Evolutionary conservation across 2,113 vertebrate species (phyloP).

Genomic region (Macrotus californicus): DNA sequence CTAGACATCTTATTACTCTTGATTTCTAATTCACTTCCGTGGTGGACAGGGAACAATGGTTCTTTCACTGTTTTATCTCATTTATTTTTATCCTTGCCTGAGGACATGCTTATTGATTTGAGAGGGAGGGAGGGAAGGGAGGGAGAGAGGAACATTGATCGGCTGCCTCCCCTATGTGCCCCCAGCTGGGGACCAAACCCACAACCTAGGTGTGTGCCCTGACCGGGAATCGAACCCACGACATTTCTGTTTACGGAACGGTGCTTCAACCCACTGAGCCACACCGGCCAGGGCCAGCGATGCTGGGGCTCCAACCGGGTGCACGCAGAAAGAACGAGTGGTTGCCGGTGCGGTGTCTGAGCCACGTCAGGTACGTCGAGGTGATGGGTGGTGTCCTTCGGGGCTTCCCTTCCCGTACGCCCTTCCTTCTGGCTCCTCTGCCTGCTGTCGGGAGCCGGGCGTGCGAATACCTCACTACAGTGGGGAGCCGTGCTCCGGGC

Average conservation of each 20-base stretch:
- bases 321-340: rapidly evolving
- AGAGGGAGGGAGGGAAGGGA: too few relatives aligned
- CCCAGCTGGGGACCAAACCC: too few relatives aligned
- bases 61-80: neutral
- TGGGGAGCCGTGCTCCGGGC: neutral
- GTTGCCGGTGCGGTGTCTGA: neutral
- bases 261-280: too few relatives aligned
- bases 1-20: neutral
- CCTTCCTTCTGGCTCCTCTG: neutral
- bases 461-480: rapidly evolving
- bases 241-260: too few relatives aligned
- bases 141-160: too few relatives aligned
- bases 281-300: neutral
- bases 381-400: neutral
- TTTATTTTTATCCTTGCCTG: too few relatives aligned
- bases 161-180: too few relatives aligned
- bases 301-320: rapidly evolving
- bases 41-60: neutral
- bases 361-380: rapidly evolving
- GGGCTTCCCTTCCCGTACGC: neutral
- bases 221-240: too few relatives aligned
- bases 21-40: neutral
- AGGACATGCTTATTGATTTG: too few relatives aligned
- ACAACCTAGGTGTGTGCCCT: too few relatives aligned
- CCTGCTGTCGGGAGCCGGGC: neutral